These are phyloP conservation scores for Heliconius erato DNA, from an alignment of 2,888 invertebrate genomes.

Conservation along the genomic window DNA sequence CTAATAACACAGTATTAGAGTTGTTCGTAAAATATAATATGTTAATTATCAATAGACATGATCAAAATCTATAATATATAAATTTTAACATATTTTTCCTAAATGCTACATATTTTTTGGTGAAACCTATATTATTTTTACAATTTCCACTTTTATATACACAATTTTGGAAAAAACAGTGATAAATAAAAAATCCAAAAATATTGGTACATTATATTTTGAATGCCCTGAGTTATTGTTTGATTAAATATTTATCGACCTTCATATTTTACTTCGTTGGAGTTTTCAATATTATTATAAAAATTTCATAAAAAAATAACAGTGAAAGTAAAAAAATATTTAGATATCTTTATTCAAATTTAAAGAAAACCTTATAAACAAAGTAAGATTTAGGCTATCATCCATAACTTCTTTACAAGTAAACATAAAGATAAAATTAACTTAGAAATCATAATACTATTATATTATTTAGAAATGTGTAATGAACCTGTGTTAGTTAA, in stretches of 20 bases:
- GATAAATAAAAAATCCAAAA: background rate
- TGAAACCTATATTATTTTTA: slow-evolving; percentile 21
- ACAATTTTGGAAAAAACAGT: slow-evolving; percentile 9
- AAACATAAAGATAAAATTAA: slow-evolving; percentile 1
- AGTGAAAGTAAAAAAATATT: background rate
- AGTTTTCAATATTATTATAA: background rate
- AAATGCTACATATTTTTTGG: background rate
- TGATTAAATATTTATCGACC: background rate
- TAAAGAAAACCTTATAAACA: background rate
- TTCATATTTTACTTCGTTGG: background rate
- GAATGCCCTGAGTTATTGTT: background rate
- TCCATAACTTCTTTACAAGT: background rate
- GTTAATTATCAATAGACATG: slow-evolving; percentile 12
- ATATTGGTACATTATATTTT: background rate
- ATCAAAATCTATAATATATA: background rate
- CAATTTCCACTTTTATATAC: slow-evolving; percentile 24
- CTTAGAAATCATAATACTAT: background rate
- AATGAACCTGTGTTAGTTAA: slow-evolving; percentile 17
- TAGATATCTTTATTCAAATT: background rate
- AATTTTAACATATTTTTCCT: background rate
- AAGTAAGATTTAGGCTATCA: slow-evolving; percentile 1
- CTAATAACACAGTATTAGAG: slow-evolving; percentile 11
- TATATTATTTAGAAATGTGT: slow-evolving; percentile 6
- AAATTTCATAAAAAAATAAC: slow-evolving; percentile 1
- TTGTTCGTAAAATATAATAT: background rate